Base-by-base conservation (phyloP, 2,888 invertebrate species). In the Liposcelis brunnea region DNA sequence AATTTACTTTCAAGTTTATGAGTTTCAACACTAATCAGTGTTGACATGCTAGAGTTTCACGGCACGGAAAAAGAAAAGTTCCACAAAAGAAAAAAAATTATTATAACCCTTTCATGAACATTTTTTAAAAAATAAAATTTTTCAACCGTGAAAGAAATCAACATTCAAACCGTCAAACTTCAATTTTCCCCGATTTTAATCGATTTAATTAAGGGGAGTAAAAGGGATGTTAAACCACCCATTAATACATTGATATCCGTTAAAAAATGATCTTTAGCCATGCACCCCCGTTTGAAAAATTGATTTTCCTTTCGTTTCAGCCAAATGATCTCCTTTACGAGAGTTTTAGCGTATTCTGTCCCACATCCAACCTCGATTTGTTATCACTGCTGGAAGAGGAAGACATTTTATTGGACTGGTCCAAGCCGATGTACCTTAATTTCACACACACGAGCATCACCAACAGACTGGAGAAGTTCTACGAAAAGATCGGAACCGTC, bases 291-390 rank as follows among this genome's bases (percentile, higher is more conserved):
- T 26, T 8, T 14, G 11, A 10, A 19, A 33, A 42, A 6, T 26
- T 26, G 4, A 6, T 26, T 26, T 26, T 26, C 8, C 8, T 26
- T 8, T 26, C 26, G 37, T 71, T 72, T 42, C 66, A 85, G 84
- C 83, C 83, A 48, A 78, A 84, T 66, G 77, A 77, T 57, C 72
- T 73, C 58, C 69, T 80, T 54, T 82, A 83, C 70, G 85, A 84
- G 63, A 84, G 84, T 61, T 80, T 86, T 61, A 80, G 82, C 52
- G 80, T 84, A 50, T 86, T 86, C 67, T 85, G 84, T 64, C 85
- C 86, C 44, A 75, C 77, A 58, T 76, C 78, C 59, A 73, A 75
- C 52, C 68, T 83, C 54, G 81, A 84, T 54, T 65, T 74, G 52
- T 71, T 86, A 55, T 73, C 76, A 55, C 64, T 83, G 52, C 64